A percentile compares a stretch with the other conserved stretches of the same genome.
Conservation (phyloP, 1,140 invertebrate genomes). For the Chionoecetes opilio region DNA sequence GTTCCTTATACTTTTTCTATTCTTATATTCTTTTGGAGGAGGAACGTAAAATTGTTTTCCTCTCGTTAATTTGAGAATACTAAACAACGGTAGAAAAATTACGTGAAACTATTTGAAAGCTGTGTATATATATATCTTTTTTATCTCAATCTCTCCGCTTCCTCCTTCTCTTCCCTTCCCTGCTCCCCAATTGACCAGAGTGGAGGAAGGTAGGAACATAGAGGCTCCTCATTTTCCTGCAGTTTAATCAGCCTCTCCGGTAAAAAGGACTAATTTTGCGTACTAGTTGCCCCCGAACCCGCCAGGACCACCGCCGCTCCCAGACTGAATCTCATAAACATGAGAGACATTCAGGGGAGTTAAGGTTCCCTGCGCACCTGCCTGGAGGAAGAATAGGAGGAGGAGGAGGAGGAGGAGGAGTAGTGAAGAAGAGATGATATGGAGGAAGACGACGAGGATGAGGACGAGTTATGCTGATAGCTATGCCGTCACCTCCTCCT, state of each 20-base stretch:
- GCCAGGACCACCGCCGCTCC: background rate
- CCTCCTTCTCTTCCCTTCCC: background rate
- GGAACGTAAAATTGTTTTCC: slow-evolving; percentile 8
- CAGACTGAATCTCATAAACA: slow-evolving; percentile 9
- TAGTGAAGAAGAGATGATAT: background rate
- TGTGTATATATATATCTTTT: background rate
- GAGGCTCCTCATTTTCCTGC: background rate
- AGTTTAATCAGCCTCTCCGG: background rate
- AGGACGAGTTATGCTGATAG: background rate
- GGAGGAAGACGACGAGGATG: background rate
- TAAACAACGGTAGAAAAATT: background rate
- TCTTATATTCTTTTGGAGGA: background rate
- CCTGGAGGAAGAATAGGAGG: background rate
- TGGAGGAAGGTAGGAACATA: background rate
- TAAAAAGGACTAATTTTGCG: background rate
- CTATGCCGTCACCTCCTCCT: background rate
- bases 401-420: background rate
- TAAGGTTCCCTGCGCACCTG: background rate
- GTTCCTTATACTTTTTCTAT: background rate
- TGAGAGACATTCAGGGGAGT: background rate
- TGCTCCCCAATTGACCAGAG: background rate
- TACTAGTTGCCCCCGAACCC: background rate
- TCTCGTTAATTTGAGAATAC: slow-evolving; percentile 1
- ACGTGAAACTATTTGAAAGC: background rate
- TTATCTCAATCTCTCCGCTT: background rate